phyloP scores from a whole-genome alignment of 2,888 invertebrate genomes.

The Drosophila testacea region DNA sequence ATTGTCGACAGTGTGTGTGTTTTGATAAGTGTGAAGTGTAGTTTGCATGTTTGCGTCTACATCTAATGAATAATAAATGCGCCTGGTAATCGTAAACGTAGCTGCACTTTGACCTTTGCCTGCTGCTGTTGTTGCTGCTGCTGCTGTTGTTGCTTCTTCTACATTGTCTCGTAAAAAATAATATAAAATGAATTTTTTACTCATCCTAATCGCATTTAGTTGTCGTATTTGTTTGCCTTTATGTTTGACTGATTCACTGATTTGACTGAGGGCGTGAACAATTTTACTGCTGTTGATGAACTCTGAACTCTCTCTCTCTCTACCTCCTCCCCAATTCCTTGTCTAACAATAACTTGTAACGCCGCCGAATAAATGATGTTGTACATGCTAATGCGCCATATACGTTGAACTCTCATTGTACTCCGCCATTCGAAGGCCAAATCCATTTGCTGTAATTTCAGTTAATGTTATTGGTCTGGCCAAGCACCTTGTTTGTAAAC shows the following conservation, averaged over 20 bases:
- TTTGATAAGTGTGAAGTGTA: constrained; percentile 59
- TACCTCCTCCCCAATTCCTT: not conserved
- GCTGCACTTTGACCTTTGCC: constrained; percentile 74
- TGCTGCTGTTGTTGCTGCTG: constrained; percentile 12
- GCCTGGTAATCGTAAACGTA: constrained; percentile 74
- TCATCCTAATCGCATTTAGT: constrained; percentile 53
- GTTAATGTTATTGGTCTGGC: constrained; percentile 54
- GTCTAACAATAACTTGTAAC: constrained; percentile 18
- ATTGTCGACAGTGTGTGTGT: constrained; percentile 29
- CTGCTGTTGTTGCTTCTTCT: constrained; percentile 18
- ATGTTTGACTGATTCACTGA: constrained; percentile 38
- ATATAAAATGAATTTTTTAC: constrained; percentile 33
- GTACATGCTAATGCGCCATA: constrained; percentile 46
- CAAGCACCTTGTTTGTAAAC: constrained; percentile 35
- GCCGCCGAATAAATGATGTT: constrained; percentile 37
- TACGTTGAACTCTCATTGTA: constrained; percentile 16
- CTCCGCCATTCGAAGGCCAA: constrained; percentile 19
- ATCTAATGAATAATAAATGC: constrained; percentile 77
- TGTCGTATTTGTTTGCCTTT: constrained; percentile 43
- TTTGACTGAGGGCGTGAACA: constrained; percentile 54
- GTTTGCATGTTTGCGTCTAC: constrained; percentile 73
- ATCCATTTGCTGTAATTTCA: constrained; percentile 59
- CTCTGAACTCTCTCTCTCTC: constrained; percentile 34
- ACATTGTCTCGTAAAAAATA: constrained; percentile 12
- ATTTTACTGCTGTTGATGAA: constrained; percentile 52